Conservation (phyloP, 2,797 vertebrate genomes). For the Yasuhikotakia modesta region DNA sequence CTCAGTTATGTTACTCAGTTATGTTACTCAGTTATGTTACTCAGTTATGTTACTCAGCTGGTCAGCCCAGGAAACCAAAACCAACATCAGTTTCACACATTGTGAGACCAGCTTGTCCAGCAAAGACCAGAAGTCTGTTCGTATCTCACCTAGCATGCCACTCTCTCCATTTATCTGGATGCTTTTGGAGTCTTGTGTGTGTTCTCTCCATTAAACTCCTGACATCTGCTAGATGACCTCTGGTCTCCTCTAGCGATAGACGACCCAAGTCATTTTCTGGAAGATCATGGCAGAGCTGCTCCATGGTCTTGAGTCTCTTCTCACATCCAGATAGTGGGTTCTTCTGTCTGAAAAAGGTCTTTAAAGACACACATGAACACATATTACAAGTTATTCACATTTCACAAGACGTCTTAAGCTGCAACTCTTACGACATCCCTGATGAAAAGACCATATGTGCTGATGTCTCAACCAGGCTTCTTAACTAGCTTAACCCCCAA, state of each 20-base stretch:
- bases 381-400: background rate
- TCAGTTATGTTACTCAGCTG: no score
- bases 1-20: no score
- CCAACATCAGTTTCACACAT: background rate
- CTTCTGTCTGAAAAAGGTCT: slow-evolving; percentile 92
- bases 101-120: no score
- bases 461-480: no score
- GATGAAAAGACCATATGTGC: background rate
- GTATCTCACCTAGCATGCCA: slow-evolving; percentile 82
- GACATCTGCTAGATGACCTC: slow-evolving; percentile 78
- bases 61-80: background rate
- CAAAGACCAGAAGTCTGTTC: background rate
- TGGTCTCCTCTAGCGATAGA: slow-evolving; percentile 73
- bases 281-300: slow-evolving; percentile 90
- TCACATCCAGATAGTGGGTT: slow-evolving; percentile 86
- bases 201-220: slow-evolving; percentile 80
- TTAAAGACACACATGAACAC: background rate
- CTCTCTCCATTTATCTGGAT: slow-evolving; percentile 90
- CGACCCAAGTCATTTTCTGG: slow-evolving; percentile 82
- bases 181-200: slow-evolving; percentile 79
- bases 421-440: no score
- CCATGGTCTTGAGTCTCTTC: slow-evolving; percentile 87
- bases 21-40: no score
- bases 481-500: background rate
- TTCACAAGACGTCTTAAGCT: background rate